Evolutionary conservation across 1,140 invertebrate genomes (phyloP).

Genomic region (Drosophila navojoa): DNA sequence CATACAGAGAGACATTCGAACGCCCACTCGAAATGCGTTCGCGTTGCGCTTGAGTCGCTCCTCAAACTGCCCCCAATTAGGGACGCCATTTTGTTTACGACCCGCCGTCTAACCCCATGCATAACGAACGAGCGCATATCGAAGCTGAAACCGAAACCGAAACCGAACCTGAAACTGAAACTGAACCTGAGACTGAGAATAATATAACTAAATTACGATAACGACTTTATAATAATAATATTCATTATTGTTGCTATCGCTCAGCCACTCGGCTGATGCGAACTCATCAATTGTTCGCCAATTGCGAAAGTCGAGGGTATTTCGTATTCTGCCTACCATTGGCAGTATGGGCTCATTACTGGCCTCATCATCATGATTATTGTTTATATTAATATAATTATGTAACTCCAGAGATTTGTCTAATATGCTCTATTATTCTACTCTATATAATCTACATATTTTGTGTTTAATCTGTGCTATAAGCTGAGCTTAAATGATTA

Average conservation of each 20-base stretch:
- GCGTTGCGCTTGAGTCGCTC: conserved; percentile 63
- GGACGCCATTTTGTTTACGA: conserved; percentile 73
- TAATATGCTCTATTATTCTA: no score
- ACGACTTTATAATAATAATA: conserved; percentile 32
- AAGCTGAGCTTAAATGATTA: not conserved
- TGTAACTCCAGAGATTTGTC: no score
- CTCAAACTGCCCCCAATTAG: conserved; percentile 68
- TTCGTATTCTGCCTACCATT: no score
- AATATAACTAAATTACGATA: conserved; percentile 33
- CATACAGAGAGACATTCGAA: conserved; percentile 15
- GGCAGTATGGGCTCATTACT: no score
- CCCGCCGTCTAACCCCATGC: conserved; percentile 36
- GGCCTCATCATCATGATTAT: no score
- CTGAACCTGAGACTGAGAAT: not conserved
- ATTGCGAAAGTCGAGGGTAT: no score
- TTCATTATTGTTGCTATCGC: not conserved
- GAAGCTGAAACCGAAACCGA: conserved; percentile 14
- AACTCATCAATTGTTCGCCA: no score
- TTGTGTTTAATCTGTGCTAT: not conserved
- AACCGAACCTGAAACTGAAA: conserved; percentile 11
- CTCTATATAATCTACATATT: no score
- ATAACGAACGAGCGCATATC: conserved; percentile 40
- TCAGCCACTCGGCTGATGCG: no score
- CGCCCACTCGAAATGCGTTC: conserved; percentile 29
- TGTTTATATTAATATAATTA: no score